Conservation (phyloP, 2,113 vertebrate species). For the Rafetus swinhoei region DNA sequence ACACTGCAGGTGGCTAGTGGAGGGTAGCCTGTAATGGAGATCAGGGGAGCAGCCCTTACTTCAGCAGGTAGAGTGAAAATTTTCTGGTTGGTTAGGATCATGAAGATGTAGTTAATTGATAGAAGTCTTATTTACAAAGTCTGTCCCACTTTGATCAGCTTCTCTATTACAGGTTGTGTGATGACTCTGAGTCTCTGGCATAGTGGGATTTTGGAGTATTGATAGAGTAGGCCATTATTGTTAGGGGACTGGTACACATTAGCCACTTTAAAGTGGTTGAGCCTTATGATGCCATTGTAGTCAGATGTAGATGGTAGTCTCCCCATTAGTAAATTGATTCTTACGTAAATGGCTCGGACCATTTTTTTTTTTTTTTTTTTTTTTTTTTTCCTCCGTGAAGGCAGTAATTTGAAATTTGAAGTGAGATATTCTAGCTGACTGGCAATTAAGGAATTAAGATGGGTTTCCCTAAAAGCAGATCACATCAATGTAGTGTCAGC, state of each 20-base stretch:
- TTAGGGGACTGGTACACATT: not conserved
- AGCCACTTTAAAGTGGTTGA: not conserved
- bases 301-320: not conserved
- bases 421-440: not conserved
- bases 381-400: not conserved
- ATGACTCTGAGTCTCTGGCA: not conserved
- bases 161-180: not conserved
- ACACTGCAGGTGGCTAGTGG: not conserved
- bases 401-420: not conserved
- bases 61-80: not conserved
- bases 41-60: not conserved
- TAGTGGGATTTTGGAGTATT: not conserved
- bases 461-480: not conserved
- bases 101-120: not conserved
- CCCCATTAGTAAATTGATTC: not conserved
- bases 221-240: not conserved
- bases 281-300: not conserved
- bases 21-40: not conserved
- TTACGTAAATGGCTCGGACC: not conserved
- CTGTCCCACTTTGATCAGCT: no score
- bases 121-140: not conserved
- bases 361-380: not conserved
- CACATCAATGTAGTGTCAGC: not conserved
- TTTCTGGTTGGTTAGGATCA: not conserved
- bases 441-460: not conserved